Evolutionary conservation across 2,797 vertebrate species (phyloP).

Genomic region (Harpagifer antarcticus): DNA sequence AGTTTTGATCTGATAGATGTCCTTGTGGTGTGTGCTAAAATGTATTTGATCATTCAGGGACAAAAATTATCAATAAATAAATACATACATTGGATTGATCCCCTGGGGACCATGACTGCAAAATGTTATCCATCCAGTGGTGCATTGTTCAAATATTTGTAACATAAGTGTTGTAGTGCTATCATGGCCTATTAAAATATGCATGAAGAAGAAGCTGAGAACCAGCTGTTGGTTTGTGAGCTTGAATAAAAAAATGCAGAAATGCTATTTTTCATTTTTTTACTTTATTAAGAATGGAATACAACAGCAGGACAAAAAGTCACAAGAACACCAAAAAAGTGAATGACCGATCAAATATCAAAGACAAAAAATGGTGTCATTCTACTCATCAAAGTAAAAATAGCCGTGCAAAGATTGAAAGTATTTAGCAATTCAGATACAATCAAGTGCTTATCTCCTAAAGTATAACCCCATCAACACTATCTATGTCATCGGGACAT

Average conservation of each 20-base stretch:
- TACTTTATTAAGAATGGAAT: conserved; percentile 88
- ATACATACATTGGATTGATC: too few species aligned
- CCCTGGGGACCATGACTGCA: not conserved
- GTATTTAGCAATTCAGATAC: conserved; percentile 67
- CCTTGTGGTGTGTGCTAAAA: too few species aligned
- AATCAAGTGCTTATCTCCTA: conserved; percentile 71
- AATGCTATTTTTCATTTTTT: conserved; percentile 60
- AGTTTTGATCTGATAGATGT: not conserved
- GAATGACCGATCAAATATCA: conserved; percentile 79
- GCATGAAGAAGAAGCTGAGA: not conserved
- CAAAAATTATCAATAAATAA: too few species aligned
- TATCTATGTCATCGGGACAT: conserved; percentile 45
- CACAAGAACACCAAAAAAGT: conserved; percentile 84
- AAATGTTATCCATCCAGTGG: not conserved
- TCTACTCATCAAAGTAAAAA: conserved; percentile 72
- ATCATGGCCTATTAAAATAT: not conserved
- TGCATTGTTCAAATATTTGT: not conserved
- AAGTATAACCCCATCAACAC: conserved; percentile 54
- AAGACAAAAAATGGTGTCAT: conserved; percentile 68
- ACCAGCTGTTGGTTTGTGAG: not conserved
- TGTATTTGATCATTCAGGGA: too few species aligned
- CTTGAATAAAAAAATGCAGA: conserved; percentile 10
- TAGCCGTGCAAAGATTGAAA: conserved; percentile 73
- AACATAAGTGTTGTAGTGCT: not conserved
- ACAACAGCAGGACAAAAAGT: conserved; percentile 87